Evolutionary conservation across 2,113 vertebrate genomes (phyloP).

Genomic region (Andinoacara biseriatus): DNA sequence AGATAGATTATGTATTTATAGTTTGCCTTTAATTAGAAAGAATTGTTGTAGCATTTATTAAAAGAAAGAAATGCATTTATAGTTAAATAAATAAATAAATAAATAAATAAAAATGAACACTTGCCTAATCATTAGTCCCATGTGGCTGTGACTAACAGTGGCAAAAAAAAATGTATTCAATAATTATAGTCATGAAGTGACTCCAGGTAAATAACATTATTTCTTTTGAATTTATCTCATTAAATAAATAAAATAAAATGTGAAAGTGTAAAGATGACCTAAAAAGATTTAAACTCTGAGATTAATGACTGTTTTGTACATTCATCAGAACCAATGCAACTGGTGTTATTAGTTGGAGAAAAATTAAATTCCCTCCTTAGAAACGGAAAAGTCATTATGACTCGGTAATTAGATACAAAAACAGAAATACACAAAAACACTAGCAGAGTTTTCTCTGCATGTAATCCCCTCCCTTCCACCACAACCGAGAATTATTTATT

Average conservation of each 20-base stretch:
- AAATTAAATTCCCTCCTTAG: conserved; percentile 32
- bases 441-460: conserved; percentile 7
- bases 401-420: conserved; percentile 48
- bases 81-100: not conserved
- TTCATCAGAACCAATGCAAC: conserved; percentile 17
- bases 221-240: not conserved
- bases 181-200: not conserved
- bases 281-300: not conserved
- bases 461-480: not conserved
- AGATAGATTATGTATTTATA: not conserved
- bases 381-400: conserved; percentile 44
- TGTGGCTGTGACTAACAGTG: not conserved
- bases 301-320: not conserved
- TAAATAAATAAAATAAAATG: not conserved
- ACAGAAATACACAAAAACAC: conserved; percentile 35
- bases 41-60: not conserved
- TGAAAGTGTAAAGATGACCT: not conserved
- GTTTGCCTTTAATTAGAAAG: not conserved
- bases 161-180: not conserved
- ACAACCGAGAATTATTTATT: conserved; percentile 23
- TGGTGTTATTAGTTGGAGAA: conserved; percentile 18
- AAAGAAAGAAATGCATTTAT: not conserved
- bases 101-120: not conserved
- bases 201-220: not conserved
- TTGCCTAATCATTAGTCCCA: not conserved